Percentiles rank a stretch among this genome's conserved stretches.
phyloP scores from a whole-genome alignment of 1,140 invertebrate species.

The Drosophila biarmipes region DNA sequence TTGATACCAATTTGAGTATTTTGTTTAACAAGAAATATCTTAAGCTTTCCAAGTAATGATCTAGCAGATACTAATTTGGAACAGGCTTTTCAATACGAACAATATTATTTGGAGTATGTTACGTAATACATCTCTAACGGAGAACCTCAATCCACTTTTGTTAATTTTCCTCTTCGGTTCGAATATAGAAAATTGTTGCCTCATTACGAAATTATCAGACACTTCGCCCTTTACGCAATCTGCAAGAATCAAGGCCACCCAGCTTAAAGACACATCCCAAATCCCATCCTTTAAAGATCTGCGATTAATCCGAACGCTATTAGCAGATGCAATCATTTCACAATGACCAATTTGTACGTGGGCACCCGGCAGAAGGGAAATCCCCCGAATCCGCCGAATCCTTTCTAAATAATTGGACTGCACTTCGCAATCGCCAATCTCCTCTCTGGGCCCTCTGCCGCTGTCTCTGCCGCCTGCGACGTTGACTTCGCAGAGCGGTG shows the following conservation, averaged over 20 bases:
- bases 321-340: constrained; percentile 43
- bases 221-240: constrained; percentile 9
- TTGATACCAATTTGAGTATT: too few relatives aligned
- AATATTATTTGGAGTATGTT: background rate
- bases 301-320: constrained; percentile 22
- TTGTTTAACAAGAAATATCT: too few relatives aligned
- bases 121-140: background rate
- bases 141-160: background rate
- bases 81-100: too few relatives aligned
- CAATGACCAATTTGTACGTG: constrained; percentile 44
- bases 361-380: constrained; percentile 42
- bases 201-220: constrained; percentile 6
- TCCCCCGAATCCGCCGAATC: constrained; percentile 62
- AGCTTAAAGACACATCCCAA: background rate
- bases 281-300: constrained; percentile 15
- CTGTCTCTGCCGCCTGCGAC: constrained; percentile 2
- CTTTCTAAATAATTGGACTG: constrained; percentile 75
- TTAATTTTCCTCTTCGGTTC: background rate
- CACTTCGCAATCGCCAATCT: constrained; percentile 55
- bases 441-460: constrained; percentile 7
- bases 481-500: constrained; percentile 40
- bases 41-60: too few relatives aligned
- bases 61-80: too few relatives aligned
- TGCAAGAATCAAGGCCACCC: constrained; percentile 31
- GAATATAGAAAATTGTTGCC: background rate